phyloP scores from a whole-genome alignment of 2,888 invertebrate species.

The Patella pellucida region DNA sequence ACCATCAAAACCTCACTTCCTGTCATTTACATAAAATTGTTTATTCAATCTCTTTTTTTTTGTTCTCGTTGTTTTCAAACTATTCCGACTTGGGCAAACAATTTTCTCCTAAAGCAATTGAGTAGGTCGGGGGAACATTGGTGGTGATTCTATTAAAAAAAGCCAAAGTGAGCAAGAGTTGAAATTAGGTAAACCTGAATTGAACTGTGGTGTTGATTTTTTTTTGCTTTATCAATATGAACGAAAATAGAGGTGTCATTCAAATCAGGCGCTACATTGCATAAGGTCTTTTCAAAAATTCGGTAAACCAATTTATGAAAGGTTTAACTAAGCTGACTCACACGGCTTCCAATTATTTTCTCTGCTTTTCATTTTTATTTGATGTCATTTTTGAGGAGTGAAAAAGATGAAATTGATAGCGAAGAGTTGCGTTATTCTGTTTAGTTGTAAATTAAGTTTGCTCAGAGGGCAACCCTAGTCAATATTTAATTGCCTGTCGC shows the following conservation, averaged over 20 bases:
- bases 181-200: background rate
- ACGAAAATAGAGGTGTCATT: conserved; percentile 22
- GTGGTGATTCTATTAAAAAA: conserved; percentile 5
- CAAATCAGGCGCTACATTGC: conserved; percentile 15
- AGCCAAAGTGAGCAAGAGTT: conserved; percentile 7
- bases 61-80: conserved; percentile 4
- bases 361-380: conserved; percentile 1
- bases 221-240: conserved; percentile 26
- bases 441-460: conserved; percentile 11
- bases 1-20: conserved; percentile 1
- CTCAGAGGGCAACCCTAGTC: conserved; percentile 3
- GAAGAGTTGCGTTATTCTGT: background rate
- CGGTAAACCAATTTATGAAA: conserved; percentile 24
- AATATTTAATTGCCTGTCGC: background rate
- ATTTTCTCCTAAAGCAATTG: background rate
- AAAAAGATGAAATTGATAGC: conserved; percentile 29
- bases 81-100: background rate
- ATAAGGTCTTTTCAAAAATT: conserved; percentile 18
- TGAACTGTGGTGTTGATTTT: conserved; percentile 13
- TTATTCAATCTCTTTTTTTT: background rate
- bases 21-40: conserved; percentile 9
- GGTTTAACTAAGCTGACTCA: conserved; percentile 13
- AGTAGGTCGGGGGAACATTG: background rate
- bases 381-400: conserved; percentile 21
- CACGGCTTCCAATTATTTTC: background rate